Evolutionary conservation across 2,888 invertebrate genomes (phyloP).

Genomic region (Elmis aenea): DNA sequence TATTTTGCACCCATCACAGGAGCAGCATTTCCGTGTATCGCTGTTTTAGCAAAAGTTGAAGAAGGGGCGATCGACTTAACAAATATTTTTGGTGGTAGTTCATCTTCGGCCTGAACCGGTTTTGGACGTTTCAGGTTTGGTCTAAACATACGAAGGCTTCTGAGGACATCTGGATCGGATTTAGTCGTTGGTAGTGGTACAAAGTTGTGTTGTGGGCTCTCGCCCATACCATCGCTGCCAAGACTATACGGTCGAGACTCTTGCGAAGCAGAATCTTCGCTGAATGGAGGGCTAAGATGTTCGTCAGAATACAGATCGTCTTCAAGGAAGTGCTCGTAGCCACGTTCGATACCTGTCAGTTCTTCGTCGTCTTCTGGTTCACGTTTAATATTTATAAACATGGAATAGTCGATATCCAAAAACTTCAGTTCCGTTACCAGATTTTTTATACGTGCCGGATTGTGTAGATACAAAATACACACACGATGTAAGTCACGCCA

Average conservation of each 20-base stretch:
- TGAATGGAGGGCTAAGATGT: slow-evolving; percentile 31
- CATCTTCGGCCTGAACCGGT: slow-evolving; percentile 11
- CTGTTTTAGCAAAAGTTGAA: too few species aligned
- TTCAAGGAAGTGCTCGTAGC: slow-evolving; percentile 36
- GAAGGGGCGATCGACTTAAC: too few species aligned
- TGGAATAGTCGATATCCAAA: slow-evolving; percentile 65
- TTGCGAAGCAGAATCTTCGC: slow-evolving; percentile 49
- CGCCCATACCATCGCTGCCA: slow-evolving; percentile 46
- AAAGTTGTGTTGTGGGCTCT: slow-evolving; percentile 24
- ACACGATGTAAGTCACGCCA: slow-evolving; percentile 54
- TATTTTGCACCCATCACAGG: too few species aligned
- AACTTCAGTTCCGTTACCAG: slow-evolving; percentile 69
- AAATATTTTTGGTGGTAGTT: too few species aligned
- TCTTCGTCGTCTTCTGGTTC: slow-evolving; percentile 48
- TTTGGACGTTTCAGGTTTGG: slow-evolving; percentile 39
- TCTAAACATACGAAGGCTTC: slow-evolving; percentile 51
- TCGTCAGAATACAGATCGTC: slow-evolving; percentile 30
- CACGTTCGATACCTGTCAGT: slow-evolving; percentile 37
- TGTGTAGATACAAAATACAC: slow-evolving; percentile 55
- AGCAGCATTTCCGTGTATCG: too few species aligned
- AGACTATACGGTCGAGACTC: slow-evolving; percentile 47
- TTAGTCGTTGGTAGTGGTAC: slow-evolving; percentile 28
- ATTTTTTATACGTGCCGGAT: slow-evolving; percentile 57
- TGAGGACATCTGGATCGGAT: slow-evolving; percentile 51
- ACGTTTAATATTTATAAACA: slow-evolving; percentile 53